Conservation (phyloP, 2,888 invertebrate genomes). For the Malachius bipustulatus region DNA sequence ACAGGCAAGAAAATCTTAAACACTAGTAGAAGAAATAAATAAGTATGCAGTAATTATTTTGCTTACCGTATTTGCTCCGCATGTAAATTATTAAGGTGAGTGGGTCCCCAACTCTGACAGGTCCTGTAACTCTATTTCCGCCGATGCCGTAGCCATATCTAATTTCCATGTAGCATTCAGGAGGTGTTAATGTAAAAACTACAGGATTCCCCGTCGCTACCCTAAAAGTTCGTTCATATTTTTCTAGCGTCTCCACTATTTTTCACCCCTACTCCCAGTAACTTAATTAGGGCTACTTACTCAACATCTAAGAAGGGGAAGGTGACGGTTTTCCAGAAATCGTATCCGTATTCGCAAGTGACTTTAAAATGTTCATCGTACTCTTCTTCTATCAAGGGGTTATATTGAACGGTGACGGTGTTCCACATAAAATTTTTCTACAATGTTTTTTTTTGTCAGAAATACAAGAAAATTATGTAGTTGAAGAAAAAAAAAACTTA, state of each 20-base stretch:
- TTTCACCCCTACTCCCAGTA: no score
- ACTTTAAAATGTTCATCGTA: constrained; percentile 92
- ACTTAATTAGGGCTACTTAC: no score
- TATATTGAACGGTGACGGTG: constrained; percentile 89
- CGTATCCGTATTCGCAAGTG: constrained; percentile 91
- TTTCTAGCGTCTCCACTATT: no score
- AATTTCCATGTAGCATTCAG: constrained; percentile 94
- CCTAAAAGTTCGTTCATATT: constrained; percentile 39
- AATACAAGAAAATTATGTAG: not conserved
- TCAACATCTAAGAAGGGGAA: constrained; percentile 91
- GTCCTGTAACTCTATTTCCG: constrained; percentile 75
- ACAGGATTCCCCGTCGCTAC: constrained; percentile 92
- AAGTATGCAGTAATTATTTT: not conserved
- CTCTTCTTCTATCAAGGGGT: constrained; percentile 85
- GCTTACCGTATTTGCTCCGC: constrained; percentile 83
- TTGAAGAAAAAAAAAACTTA: constrained; percentile 37
- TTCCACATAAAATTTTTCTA: constrained; percentile 96
- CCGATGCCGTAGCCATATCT: constrained; percentile 80
- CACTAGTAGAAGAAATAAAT: constrained; percentile 5
- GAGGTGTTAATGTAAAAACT: constrained; percentile 83
- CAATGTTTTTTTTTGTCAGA: constrained; percentile 16
- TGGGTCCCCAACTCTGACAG: constrained; percentile 86
- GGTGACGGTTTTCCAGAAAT: constrained; percentile 93
- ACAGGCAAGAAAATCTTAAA: constrained; percentile 7
- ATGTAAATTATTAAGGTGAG: constrained; percentile 86